Base-by-base conservation (phyloP, 2,888 invertebrate genomes). In the Plutella xylostella region DNA sequence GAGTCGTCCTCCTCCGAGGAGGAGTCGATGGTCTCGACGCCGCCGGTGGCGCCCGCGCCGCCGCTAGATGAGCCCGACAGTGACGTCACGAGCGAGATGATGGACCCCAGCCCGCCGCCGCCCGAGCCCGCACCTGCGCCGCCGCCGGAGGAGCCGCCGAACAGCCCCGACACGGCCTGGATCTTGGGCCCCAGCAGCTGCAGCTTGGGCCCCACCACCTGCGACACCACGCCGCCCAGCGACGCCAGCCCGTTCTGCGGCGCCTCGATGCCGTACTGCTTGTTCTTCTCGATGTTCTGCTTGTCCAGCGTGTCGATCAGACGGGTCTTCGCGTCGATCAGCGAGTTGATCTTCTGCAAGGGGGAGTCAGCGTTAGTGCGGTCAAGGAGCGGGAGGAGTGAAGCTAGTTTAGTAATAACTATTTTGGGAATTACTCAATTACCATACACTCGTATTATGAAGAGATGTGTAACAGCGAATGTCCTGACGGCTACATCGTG, bases 291-390 rank as follows among this genome's bases (percentile, higher is more conserved):
- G 56, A 91, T 88, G 73, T 93, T 93, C 54, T 88, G 73, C 43
- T 85, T 86, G 72, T 93, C 93, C 63, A 93, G 72, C 42, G 87
- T 87, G 45, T 87, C 85, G 48, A 93, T 84, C 56, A 90, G 87
- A 25, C 87, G 86, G 31, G 92, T 93, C 76, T 93, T 93, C 42
- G 92, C 88, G 62, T 93, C 93, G 74, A 93, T 86, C 72, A 92
- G 86, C 51, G 90, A 89, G 79, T 93, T 92, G 82, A 93, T 87
- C 90, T 93, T 93, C 93, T 93, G 86, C 52, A 86, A 75, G 55
- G 57, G 46, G 64, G 45, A 56, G 55, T 50, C 43, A 48, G 38
- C 45, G 6, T 43, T 25, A 28, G 17, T 43, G 17, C 20, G 33
- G 30, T 6, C 25, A 5, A 25, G 9, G 25, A 25, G 9, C 9